Percentiles rank a stretch among this genome's conserved stretches.
Conservation (phyloP, 1,140 invertebrate species). For the Psilanteris sp. region DNA sequence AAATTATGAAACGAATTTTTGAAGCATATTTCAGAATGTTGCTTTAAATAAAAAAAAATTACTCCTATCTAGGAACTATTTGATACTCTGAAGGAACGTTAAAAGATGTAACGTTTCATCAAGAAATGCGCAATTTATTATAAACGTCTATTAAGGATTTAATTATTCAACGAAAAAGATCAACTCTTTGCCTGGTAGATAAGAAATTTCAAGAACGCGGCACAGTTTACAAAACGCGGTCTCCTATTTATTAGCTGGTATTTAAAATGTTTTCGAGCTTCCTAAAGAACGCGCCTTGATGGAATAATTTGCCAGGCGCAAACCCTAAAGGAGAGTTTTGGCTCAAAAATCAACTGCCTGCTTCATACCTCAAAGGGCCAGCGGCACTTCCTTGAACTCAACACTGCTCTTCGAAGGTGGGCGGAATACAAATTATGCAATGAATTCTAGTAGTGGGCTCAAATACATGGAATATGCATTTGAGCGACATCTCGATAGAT, state of each 20-base stretch:
- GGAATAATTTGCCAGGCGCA: conserved; percentile 3
- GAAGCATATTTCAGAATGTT: no score
- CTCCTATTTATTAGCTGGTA: conserved; percentile 7
- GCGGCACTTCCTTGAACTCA: conserved; percentile 19
- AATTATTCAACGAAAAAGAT: conserved; percentile 13
- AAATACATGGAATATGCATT: conserved; percentile 61
- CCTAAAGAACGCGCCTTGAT: conserved; percentile 8
- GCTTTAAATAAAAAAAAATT: no score
- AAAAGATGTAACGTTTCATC: no score
- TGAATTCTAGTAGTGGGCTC: conserved; percentile 9
- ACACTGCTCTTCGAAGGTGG: conserved; percentile 24
- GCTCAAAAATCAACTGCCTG: conserved; percentile 27
- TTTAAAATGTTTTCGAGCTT: conserved; percentile 21
- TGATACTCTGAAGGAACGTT: no score
- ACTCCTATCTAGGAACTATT: no score
- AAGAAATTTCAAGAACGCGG: conserved; percentile 9
- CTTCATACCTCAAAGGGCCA: neutral
- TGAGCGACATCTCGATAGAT: conserved; percentile 35
- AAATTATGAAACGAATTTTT: no score
- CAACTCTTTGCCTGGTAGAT: neutral
- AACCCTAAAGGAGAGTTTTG: conserved; percentile 11
- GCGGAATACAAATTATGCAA: conserved; percentile 45
- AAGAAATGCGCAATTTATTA: conserved; percentile 6
- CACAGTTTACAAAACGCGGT: neutral
- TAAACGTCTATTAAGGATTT: neutral